Base-by-base conservation (phyloP, 2,797 vertebrate genomes). In the Gymnodraco acuticeps region DNA sequence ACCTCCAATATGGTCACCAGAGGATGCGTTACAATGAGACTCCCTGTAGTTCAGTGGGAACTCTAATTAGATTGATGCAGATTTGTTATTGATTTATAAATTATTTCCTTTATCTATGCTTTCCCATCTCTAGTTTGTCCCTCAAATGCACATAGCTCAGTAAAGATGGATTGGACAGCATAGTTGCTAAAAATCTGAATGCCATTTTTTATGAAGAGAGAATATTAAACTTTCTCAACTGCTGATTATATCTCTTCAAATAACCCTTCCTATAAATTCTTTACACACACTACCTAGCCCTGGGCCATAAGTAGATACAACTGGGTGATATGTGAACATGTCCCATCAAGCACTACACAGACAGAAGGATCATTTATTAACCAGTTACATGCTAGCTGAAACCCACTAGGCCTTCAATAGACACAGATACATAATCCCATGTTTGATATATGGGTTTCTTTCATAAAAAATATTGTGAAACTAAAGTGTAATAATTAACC, bases 21-120 rank as follows among this genome's bases (percentile, higher is more conserved):
- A 59, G 76, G 67, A 69, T 45, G 20, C 41, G 61, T 84, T 64
- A 64, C 70, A 38, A 27, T 33, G 38, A 48, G 43, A 47, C 33
- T 8, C n/a, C 15, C 10, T 51, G 38, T 10, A 48, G 19, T 43
- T 31, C 17, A 47, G 15, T 17, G 13, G 46, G 45, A n/a, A 15
- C 46, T 48, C 12, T 7, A 16, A 38, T 43, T 45, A 47, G 17
- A 51, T 10, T 7, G 33, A 38, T 38, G 33, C 1, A 11, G 8
- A 51, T 2, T 19, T 13, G 38, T 23, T 3, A 43, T 48, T 31
- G 33, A 38, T 38, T 38, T 38, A 9, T 47, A 2, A 59, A 15
- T 3, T 1, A 10, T 17, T 48, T 17, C 5, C 19, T 15, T 47
- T 11, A 20, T 52, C 27, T 10, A 33, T 8, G 12, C 9, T 54